A percentile compares a stretch with the other conserved stretches of the same genome.
These are phyloP conservation scores for Myotis daubentonii DNA, from an alignment of 2,797 vertebrate species.

Conservation along the genomic window DNA sequence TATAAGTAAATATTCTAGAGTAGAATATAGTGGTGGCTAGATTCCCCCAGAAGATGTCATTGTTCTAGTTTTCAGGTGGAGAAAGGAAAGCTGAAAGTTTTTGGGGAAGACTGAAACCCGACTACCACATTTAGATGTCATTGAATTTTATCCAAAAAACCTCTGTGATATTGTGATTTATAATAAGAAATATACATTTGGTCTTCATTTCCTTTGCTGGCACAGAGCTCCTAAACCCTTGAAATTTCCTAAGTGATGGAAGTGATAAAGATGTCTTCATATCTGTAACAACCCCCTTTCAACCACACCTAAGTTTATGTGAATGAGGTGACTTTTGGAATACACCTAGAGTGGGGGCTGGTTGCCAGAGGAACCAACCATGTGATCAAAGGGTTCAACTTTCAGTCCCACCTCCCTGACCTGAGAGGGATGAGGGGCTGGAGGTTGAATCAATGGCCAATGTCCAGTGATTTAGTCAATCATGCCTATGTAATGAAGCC, in stretches of 20 bases:
- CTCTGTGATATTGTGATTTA: not conserved
- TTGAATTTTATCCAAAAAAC: not conserved
- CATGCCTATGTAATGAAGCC: not conserved
- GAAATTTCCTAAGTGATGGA: not conserved
- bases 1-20: not conserved
- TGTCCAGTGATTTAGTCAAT: not conserved
- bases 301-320: not conserved
- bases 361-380: not conserved
- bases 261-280: not conserved
- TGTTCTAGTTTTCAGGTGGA: conserved; percentile 6
- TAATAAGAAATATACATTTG: not conserved
- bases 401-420: not conserved
- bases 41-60: not conserved
- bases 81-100: conserved; percentile 19
- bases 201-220: not conserved
- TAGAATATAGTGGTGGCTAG: not conserved
- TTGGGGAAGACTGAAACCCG: not conserved
- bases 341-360: not conserved
- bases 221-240: not conserved
- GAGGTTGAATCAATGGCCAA: not conserved
- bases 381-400: not conserved
- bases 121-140: not conserved
- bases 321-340: not conserved
- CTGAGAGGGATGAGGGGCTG: not conserved
- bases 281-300: not conserved